Conservation (phyloP, 2,113 vertebrate species). For the Myiopsitta monachus region DNA sequence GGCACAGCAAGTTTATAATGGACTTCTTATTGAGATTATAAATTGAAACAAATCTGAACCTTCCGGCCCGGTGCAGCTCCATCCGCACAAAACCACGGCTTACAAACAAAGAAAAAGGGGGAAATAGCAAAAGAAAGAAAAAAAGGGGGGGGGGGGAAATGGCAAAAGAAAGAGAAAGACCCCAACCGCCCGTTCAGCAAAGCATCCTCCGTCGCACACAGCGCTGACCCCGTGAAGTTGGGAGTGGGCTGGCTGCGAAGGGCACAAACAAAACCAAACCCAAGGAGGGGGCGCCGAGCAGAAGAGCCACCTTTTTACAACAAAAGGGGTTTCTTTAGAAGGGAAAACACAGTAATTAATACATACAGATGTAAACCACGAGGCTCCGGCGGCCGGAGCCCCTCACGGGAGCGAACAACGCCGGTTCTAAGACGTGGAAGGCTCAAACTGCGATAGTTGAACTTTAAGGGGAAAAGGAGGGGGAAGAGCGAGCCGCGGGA, state of each 20-base stretch:
- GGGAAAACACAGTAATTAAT: not conserved
- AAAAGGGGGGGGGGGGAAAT: conserved; percentile 23
- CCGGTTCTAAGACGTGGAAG: conserved; percentile 77
- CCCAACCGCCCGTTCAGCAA: conserved; percentile 80
- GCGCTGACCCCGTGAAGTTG: conserved; percentile 79
- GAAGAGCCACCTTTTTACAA: conserved; percentile 87
- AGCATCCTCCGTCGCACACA: conserved; percentile 85
- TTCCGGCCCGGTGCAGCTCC: conserved; percentile 94
- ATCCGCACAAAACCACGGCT: conserved; percentile 89
- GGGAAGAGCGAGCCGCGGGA: not conserved
- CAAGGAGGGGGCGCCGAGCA: not conserved
- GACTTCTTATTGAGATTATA: conserved; percentile 93
- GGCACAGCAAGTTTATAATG: conserved; percentile 62
- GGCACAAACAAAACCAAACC: not conserved
- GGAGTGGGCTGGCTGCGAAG: conserved; percentile 73
- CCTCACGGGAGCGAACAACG: conserved; percentile 78
- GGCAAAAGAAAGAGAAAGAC: not conserved
- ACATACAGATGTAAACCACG: not conserved
- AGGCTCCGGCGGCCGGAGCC: conserved; percentile 62
- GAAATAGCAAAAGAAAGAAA: not conserved
- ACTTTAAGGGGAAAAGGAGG: not conserved
- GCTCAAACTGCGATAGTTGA: conserved; percentile 47
- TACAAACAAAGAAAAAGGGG: conserved; percentile 70
- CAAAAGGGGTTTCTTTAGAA: conserved; percentile 83
- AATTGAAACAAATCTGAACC: conserved; percentile 92